These are phyloP conservation scores for Calonectris borealis DNA, from an alignment of 2,113 vertebrate genomes.

Conservation along the genomic window DNA sequence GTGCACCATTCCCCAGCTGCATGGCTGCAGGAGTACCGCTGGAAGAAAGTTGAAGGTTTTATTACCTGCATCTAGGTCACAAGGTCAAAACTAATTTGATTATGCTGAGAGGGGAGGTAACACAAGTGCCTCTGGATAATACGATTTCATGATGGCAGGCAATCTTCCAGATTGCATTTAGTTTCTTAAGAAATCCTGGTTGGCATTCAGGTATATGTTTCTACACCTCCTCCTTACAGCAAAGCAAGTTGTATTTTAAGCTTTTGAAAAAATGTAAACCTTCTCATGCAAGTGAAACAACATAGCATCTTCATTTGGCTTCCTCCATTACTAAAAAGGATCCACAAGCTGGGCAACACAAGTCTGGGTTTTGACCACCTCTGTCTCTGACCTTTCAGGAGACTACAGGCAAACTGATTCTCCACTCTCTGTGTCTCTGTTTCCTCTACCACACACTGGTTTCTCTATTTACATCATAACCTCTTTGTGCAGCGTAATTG, in stretches of 20 bases:
- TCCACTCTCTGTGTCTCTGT: not conserved
- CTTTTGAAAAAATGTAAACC: not conserved
- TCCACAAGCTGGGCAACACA: not conserved
- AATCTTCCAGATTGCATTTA: conserved; percentile 9
- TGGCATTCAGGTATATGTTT: not conserved
- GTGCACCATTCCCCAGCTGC: not conserved
- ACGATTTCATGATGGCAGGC: conserved; percentile 9
- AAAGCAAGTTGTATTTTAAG: not conserved
- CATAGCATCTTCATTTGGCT: not conserved
- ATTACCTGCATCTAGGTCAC: conserved; percentile 8
- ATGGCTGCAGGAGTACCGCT: not conserved
- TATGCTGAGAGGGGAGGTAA: not conserved
- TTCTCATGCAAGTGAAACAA: not conserved
- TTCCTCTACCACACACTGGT: conserved; percentile 34
- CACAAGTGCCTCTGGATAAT: not conserved
- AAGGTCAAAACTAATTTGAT: conserved; percentile 27
- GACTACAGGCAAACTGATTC: not conserved
- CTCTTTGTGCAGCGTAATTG: not conserved
- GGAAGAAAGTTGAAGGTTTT: conserved; percentile 1
- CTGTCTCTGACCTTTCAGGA: not conserved
- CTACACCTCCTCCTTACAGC: not conserved
- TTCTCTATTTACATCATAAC: conserved; percentile 55
- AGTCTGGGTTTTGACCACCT: not conserved
- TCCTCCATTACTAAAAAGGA: not conserved
- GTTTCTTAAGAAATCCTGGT: conserved; percentile 6